Conservation (phyloP, 2,113 vertebrate species). For the Chlorodrepanis virens region DNA sequence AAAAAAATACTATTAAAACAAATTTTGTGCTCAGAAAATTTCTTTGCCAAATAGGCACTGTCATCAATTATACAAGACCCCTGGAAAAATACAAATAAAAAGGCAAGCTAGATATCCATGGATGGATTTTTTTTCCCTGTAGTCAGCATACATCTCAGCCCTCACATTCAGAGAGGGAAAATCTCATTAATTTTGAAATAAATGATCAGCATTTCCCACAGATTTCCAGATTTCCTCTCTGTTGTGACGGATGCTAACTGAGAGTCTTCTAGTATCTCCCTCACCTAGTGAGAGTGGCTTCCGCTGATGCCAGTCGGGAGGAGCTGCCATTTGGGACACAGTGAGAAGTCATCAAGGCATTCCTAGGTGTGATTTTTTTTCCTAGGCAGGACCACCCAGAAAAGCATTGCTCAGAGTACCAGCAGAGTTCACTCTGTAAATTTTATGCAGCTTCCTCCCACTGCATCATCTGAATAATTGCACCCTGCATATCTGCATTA, state of each 20-base stretch:
- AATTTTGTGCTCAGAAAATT: conserved; percentile 61
- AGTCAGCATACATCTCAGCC: conserved; percentile 53
- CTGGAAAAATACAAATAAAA: conserved; percentile 8
- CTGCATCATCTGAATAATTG: conserved; percentile 44
- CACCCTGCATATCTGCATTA: conserved; percentile 34
- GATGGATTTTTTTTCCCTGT: conserved; percentile 17
- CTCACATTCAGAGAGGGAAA: conserved; percentile 39
- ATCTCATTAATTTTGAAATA: conserved; percentile 67
- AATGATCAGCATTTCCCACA: conserved; percentile 57
- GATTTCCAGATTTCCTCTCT: conserved; percentile 35
- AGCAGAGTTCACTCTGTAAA: not conserved
- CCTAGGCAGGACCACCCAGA: not conserved
- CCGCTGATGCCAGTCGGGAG: not conserved
- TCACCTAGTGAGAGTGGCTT: not conserved
- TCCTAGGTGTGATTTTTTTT: not conserved
- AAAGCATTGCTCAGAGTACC: not conserved
- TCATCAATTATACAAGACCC: conserved; percentile 64
- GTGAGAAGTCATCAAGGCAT: not conserved
- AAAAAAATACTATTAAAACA: conserved; percentile 66
- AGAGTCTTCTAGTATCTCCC: not conserved
- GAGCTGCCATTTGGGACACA: not conserved
- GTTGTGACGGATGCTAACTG: conserved; percentile 21
- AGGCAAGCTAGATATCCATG: conserved; percentile 34
- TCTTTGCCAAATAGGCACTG: conserved; percentile 41
- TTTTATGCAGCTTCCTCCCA: conserved; percentile 15